These are phyloP conservation scores for Tenthredo scrophulariae DNA, from an alignment of 2,888 invertebrate genomes.

Conservation along the genomic window DNA sequence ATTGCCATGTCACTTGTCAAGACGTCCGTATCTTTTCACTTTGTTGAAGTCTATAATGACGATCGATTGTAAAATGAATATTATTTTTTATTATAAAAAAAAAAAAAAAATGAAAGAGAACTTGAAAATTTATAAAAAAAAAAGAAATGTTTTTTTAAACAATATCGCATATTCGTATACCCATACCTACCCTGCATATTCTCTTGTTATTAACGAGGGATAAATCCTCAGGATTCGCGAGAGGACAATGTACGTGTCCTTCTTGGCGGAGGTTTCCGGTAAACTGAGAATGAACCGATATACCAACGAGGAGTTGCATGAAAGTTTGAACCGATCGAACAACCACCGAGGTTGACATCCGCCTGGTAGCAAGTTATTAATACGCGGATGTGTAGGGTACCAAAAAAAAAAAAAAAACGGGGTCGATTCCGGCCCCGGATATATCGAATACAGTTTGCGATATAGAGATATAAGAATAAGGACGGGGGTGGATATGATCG, in stretches of 20 bases:
- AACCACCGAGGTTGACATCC: background rate
- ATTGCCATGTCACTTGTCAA: conserved; percentile 47
- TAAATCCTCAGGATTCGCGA: background rate
- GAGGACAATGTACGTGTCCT: background rate
- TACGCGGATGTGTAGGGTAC: conserved; percentile 55
- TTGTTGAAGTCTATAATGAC: background rate
- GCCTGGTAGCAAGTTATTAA: background rate
- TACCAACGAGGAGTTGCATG: background rate
- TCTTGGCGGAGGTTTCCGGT: background rate
- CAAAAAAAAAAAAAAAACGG: conserved; percentile 50
- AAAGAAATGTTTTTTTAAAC: too few species aligned
- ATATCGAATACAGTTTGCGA: background rate
- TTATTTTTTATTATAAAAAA: background rate
- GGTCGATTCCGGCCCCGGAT: conserved; percentile 12
- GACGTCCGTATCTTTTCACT: conserved; percentile 13
- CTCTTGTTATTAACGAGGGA: too few species aligned
- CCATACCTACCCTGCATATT: too few species aligned
- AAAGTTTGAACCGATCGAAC: conserved; percentile 42
- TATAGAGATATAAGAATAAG: background rate
- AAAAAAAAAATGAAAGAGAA: background rate
- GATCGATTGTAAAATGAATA: background rate
- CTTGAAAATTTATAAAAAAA: too few species aligned
- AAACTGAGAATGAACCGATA: conserved; percentile 16
- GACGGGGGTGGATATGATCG: background rate
- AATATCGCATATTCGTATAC: too few species aligned